A percentile compares a stretch with the other conserved stretches of the same genome.
Evolutionary conservation across 1,140 invertebrate species (phyloP).

Genomic region (Dinoponera quadriceps): DNA sequence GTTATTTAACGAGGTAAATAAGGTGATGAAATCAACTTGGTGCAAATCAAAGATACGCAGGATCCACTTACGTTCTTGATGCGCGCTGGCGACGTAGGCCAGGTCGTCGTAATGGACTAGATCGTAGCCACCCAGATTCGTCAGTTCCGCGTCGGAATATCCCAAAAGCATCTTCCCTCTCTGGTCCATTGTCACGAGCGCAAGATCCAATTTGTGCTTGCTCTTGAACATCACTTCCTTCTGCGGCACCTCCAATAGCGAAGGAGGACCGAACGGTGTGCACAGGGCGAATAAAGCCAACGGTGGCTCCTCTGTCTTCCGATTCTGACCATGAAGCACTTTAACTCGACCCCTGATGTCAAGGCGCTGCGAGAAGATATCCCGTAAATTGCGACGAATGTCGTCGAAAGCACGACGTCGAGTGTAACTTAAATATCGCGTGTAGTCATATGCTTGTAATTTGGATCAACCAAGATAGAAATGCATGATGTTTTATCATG

Average conservation of each 20-base stretch:
- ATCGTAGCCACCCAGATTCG: slow-evolving; percentile 97
- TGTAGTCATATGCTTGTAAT: too few relatives aligned
- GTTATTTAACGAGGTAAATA: too few relatives aligned
- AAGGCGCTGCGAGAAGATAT: slow-evolving; percentile 91
- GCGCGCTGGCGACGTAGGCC: slow-evolving; percentile 98
- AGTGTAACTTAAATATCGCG: too few relatives aligned
- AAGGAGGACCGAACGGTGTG: slow-evolving; percentile 98
- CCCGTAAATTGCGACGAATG: background rate
- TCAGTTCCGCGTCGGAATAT: slow-evolving; percentile 96
- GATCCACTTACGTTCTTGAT: slow-evolving; percentile 97
- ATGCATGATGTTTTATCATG: too few relatives aligned
- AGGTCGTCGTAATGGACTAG: slow-evolving; percentile 98
- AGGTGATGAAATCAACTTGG: too few relatives aligned
- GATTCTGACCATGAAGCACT: slow-evolving; percentile 97
- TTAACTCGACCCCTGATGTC: slow-evolving; percentile 98
- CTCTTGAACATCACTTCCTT: slow-evolving; percentile 99
- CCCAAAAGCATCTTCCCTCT: slow-evolving; percentile 97
- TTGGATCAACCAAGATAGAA: too few relatives aligned
- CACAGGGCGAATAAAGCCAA: slow-evolving; percentile 98
- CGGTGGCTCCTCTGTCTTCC: slow-evolving; percentile 96
- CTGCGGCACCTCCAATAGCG: slow-evolving; percentile 94
- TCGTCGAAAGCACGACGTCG: too few relatives aligned
- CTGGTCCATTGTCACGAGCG: slow-evolving; percentile 98
- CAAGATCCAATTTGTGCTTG: slow-evolving; percentile 98
- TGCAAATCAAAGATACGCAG: background rate